Evolutionary conservation across 2,888 invertebrate genomes (phyloP).

Genomic region (Catocala nupta): DNA sequence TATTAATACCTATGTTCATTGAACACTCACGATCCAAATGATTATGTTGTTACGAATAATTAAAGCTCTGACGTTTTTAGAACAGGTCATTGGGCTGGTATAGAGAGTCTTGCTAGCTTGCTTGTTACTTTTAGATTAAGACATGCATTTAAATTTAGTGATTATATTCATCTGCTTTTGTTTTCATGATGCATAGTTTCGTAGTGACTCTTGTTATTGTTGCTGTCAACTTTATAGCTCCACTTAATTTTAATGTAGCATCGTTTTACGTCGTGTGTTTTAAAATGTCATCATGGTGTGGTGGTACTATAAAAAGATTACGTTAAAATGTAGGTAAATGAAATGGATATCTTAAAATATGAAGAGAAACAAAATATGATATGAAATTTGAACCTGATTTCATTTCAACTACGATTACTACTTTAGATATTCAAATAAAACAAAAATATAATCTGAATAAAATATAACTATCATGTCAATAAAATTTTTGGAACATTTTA

Average conservation of each 20-base stretch:
- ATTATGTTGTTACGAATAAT: conserved; percentile 85
- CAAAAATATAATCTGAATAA: no score
- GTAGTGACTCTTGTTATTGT: conserved; percentile 27
- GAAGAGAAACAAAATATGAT: conserved; percentile 22
- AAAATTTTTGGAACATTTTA: no score
- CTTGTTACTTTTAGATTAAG: conserved; percentile 30
- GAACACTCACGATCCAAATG: conserved; percentile 80
- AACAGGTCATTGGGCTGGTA: conserved; percentile 61
- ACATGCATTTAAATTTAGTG: conserved; percentile 41
- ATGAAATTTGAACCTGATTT: conserved; percentile 24
- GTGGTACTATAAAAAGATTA: conserved; percentile 22
- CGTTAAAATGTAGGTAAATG: conserved; percentile 33
- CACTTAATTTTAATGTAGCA: conserved; percentile 36
- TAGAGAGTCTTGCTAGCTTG: conserved; percentile 19
- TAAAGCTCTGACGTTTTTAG: conserved; percentile 81
- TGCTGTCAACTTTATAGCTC: conserved; percentile 29
- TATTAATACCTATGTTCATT: conserved; percentile 75
- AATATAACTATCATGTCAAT: no score
- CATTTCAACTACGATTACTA: background rate
- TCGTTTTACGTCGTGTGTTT: conserved; percentile 28
- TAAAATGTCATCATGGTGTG: conserved; percentile 27
- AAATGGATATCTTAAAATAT: conserved; percentile 23
- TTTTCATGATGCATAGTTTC: conserved; percentile 25
- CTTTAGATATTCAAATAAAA: no score
- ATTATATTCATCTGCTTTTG: conserved; percentile 35